Conservation (phyloP, 1,140 invertebrate species). For the Druon quercuslanigerum region DNA sequence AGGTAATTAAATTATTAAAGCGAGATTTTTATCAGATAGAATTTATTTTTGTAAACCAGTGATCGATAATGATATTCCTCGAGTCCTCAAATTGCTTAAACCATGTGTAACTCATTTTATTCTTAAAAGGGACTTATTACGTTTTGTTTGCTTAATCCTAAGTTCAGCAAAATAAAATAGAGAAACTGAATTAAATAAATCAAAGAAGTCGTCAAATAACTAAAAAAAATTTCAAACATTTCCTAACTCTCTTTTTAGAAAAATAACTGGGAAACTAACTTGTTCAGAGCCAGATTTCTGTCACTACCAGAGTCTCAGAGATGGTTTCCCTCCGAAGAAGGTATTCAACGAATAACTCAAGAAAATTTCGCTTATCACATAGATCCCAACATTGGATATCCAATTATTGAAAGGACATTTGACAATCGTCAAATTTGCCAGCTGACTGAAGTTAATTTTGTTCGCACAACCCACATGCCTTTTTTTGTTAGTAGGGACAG, state of each 20-base stretch:
- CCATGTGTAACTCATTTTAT: too few species aligned
- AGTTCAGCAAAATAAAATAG: too few species aligned
- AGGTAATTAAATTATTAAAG: too few species aligned
- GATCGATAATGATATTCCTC: too few species aligned
- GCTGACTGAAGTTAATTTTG: constrained; percentile 50
- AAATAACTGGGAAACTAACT: constrained; percentile 42
- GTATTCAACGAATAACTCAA: constrained; percentile 39
- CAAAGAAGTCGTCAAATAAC: too few species aligned
- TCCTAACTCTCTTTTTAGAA: constrained; percentile 35
- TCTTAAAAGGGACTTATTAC: too few species aligned
- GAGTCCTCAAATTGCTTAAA: too few species aligned
- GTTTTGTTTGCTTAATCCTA: too few species aligned
- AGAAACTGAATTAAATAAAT: too few species aligned
- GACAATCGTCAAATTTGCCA: constrained; percentile 51
- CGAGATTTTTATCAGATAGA: too few species aligned
- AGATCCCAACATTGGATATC: constrained; percentile 48
- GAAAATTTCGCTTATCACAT: constrained; percentile 54
- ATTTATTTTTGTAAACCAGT: too few species aligned
- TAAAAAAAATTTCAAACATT: neutral
- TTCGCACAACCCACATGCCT: constrained; percentile 34
- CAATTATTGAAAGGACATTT: constrained; percentile 46
- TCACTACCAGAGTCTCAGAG: constrained; percentile 43
- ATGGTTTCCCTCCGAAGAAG: constrained; percentile 38
- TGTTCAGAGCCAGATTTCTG: constrained; percentile 35
- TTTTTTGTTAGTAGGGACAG: constrained; percentile 45